Evolutionary conservation across 2,113 vertebrate genomes (phyloP), one percentile per base, ranked within the genome.

Genomic region (Chionomys nivalis): DNA sequence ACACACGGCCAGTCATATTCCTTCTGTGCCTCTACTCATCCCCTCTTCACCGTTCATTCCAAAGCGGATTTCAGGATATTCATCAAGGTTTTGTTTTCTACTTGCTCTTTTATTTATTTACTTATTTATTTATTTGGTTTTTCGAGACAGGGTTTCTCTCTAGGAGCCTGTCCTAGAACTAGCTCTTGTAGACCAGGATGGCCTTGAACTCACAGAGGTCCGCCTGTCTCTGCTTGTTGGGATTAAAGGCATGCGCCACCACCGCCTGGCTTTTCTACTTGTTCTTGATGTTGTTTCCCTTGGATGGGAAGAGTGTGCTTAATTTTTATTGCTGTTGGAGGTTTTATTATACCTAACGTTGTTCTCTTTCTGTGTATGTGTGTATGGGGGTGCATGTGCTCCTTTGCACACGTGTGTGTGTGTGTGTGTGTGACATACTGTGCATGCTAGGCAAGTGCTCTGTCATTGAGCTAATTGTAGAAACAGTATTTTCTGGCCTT

Each of bases 401-500:
- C 58, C 58, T 58, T 58, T 58, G 58, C 58, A 21, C 58, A 4
- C 0, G 52, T 17, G 55, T 17, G 55, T 17, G 55, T 55, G 55
- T 55, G 52, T 55, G 52, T 55, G 14, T 55, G 52, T 55, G 55
- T 55, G 49, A 52, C 17, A 21, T 58, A 58, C 58, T 58, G 58
- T 55, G 78, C 58, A 42, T 63, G 58, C 12, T 63, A 63, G n/a
- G 81, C 55, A 61, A 39, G 49, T 26, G 55, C 58, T 63, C 58
- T 83, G 26, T 39, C 55, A 83, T 13, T 63, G 81, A 63, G 58
- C 58, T 83, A 23, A 14, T 68, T 33, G 61, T 52, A 76, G 28
- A 93, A 93, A 75, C 19, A 93, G 19, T 42, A 12, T 65, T 91
- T 96, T 77, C 66, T 86, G 13, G 52, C 36, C 9, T 63, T 13